Conservation (phyloP, 2,888 invertebrate species). For the Pammene fasciana region DNA sequence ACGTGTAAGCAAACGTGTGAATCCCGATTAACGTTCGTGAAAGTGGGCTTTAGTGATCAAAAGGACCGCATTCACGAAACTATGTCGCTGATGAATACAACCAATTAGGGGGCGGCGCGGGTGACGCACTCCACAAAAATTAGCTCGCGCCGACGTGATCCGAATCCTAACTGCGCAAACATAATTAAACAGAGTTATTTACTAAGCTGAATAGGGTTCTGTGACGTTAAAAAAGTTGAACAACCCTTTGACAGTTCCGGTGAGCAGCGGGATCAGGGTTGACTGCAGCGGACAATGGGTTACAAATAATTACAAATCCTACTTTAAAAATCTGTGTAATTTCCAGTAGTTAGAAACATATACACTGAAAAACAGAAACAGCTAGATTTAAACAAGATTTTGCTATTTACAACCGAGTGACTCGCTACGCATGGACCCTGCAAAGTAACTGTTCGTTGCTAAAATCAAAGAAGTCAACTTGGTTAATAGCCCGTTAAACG, state of each 20-base stretch:
- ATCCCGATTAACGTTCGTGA: slow-evolving; percentile 9
- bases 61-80: slow-evolving; percentile 26
- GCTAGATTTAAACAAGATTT: too few species aligned
- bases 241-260: slow-evolving; percentile 1
- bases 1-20: slow-evolving; percentile 1
- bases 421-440: too few species aligned
- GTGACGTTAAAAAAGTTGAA: slow-evolving; percentile 11
- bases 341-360: too few species aligned
- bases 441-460: too few species aligned
- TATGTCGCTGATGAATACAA: slow-evolving; percentile 35
- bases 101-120: slow-evolving; percentile 33
- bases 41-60: slow-evolving; percentile 20
- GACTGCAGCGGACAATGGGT: too few species aligned
- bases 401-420: too few species aligned
- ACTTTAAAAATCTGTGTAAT: too few species aligned
- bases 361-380: too few species aligned
- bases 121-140: slow-evolving; percentile 38
- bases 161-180: slow-evolving; percentile 27
- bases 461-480: too few species aligned
- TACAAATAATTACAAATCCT: too few species aligned
- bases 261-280: not conserved
- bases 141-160: slow-evolving; percentile 35
- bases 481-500: too few species aligned
- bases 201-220: slow-evolving; percentile 23
- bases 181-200: slow-evolving; percentile 37